Base-by-base conservation (phyloP, 2,113 vertebrate species). In the Varanus komodoensis region DNA sequence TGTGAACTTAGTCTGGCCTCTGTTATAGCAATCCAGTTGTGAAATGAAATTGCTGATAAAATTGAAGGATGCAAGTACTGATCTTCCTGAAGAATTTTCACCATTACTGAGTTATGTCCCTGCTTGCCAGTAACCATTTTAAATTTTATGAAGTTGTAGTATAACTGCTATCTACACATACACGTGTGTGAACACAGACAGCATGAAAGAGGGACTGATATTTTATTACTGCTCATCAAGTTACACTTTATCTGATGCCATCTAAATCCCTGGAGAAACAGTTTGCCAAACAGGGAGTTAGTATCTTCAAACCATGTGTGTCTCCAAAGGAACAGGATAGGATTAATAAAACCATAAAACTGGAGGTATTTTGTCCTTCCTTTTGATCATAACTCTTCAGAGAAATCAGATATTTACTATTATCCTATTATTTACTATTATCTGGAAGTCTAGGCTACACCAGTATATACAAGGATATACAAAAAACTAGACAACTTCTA, bases 341-440 rank as follows among this genome's bases (percentile, higher is more conserved):
- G 64, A 94, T 91, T 87, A 89, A 93, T 96, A 95, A 96, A 94
- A 95, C 89, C 74, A 12, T 92, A 92, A 89, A 91, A 94, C 67
- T 68, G 82, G 94, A 92, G 86, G 34, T 15, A 92, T 90, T 73
- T 94, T 91, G 73, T 89, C 90, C 74, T 93, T 86, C 9, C 82
- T 91, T 96, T 93, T 95, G 91, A 96, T 95, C 93, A 91, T 75
- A 1, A 87, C 29, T 64, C 89, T 86, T 92, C 91, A 94, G 92
- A 94, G 89, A 87, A 93, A 86, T 78, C 67, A 94, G 89, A 48
- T 91, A 91, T 94, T 94, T 86, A 84, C 81, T 90, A 74, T 15
- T 0, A 93, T 91, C 83, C 38, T 44, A 44, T 44, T 44, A 44
- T 44, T 94, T 86, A 84, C 81, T 90, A 74, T 15, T 0, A 93